Base-by-base conservation (phyloP, 1,140 invertebrate genomes). In the Lethrus apterus region DNA sequence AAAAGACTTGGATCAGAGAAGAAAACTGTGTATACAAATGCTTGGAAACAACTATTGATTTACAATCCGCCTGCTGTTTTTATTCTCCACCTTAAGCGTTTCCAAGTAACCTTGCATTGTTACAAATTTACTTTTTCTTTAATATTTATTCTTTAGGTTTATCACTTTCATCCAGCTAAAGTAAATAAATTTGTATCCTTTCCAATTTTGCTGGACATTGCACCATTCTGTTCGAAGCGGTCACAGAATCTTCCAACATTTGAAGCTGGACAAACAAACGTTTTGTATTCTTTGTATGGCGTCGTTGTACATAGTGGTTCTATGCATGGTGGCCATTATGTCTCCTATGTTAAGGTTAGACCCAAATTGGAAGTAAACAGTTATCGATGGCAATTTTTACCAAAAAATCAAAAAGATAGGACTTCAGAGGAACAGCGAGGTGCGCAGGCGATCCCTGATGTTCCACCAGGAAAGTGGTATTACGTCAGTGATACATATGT, bases 221-320 rank as follows among this genome's bases (percentile, higher is more conserved):
- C 92, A 15, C 90, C 93, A 9, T 94, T 92, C 63, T 95, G 91
- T 58, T 86, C 85, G 34, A 80, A 83, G 26, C 78, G 85, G 56
- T 78, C 81, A 35, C 79, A 84, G 62, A 77, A 74, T 52, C 61
- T 81, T 19, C 75, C 79, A 9, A 79, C 77, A 43, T 74, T 81
- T 43, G 60, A 72, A 44, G 66, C 70, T 17, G 78, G 76, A 17
- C 80, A 86, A 61, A 77, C 70, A 36, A 72, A 83, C 62, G 71
- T 93, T 5, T 63, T 91, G 14, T 98, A 98, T 67, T 83, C 88
- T 0, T 70, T 98, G 13, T 98, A 95, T 62, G 94, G 92, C 2
- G 80, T 99, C 4, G 93, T 98, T 10, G 91, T 93, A 62, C 95
- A 99, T 62, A 86, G 82, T 46, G 95, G 95, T 2, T 80, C 81